Base-by-base conservation (phyloP, 2,797 vertebrate genomes). In the Bovichtus diacanthus region DNA sequence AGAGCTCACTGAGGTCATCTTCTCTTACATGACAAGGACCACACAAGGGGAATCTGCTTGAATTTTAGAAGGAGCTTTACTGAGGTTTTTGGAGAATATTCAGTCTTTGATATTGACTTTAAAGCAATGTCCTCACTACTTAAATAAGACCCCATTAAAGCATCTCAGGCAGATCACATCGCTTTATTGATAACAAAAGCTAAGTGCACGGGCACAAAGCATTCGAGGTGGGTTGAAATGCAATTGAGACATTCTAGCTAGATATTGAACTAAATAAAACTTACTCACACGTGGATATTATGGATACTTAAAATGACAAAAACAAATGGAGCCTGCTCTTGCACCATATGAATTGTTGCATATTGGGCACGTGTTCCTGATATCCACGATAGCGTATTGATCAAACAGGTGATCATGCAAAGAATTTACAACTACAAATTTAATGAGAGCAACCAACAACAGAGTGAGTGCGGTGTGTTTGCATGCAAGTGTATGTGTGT, bases 21-120 rank as follows among this genome's bases (percentile, higher is more conserved):
- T 81, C 71, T 63, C 56, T 86, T 73, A 72, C 58, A 78, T 47
- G 68, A 77, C 66, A 55, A 3, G 50, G 80, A 85, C 82, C 80
- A 82, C 87, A 85, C 81, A 88, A 31, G 34, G 44, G 34, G 76
- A 46, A 11, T 49, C 29, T 25, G 27, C 15, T 31, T 43, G 13
- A 21, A 36, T 38, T 60, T 59, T 39, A 16, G 49, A 39, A 31
- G 13, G 18, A 43, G 39, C 19, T 18, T 74, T 34, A 12, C n/a
- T 44, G 56, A 44, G 39, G 15, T 44, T 70, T 79, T 41, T 47
- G 55, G 21, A 58, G 65, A 62, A 31, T 36, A 67, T 72, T 16
- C 16, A 8, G 21, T 47, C 16, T 4, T 56, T 39, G 9, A 34
- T 59, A 27, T 1, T 67, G 56, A 64, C 31, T 49, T 76, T 39